Percentiles rank a stretch among this genome's conserved stretches.
Conservation (phyloP, 2,888 invertebrate genomes). For the Pharmacophagus antenor region DNA sequence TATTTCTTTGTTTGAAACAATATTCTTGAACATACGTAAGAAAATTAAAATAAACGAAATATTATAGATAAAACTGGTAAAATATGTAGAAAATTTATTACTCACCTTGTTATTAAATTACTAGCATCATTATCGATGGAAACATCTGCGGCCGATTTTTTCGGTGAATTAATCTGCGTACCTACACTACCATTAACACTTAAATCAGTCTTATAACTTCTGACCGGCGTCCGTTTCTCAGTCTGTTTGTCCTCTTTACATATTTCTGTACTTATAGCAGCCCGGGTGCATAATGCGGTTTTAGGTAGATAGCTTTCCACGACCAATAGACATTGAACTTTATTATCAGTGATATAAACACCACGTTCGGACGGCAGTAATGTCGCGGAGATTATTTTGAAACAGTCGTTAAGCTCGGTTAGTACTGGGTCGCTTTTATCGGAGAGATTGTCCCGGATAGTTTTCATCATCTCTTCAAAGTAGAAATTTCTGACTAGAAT, state of each 20-base stretch:
- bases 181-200: slow-evolving; percentile 60
- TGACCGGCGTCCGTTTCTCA: slow-evolving; percentile 59
- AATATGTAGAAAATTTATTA: slow-evolving; percentile 12
- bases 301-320: slow-evolving; percentile 80
- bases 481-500: slow-evolving; percentile 87
- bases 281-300: slow-evolving; percentile 82
- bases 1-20: too few relatives aligned
- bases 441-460: slow-evolving; percentile 75
- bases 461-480: slow-evolving; percentile 90
- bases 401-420: slow-evolving; percentile 79
- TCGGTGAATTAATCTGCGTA: slow-evolving; percentile 56
- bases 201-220: slow-evolving; percentile 77
- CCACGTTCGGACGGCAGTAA: slow-evolving; percentile 79
- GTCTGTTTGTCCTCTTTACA: slow-evolving; percentile 62
- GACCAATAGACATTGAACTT: slow-evolving; percentile 62
- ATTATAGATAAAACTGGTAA: too few relatives aligned
- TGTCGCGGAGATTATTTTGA: slow-evolving; percentile 77
- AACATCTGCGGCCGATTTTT: slow-evolving; percentile 52
- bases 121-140: slow-evolving; percentile 46
- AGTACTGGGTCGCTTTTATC: slow-evolving; percentile 70
- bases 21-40: too few relatives aligned
- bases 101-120: slow-evolving; percentile 66
- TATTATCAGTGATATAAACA: slow-evolving; percentile 70
- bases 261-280: slow-evolving; percentile 83
- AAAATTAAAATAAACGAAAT: too few relatives aligned